Conservation (phyloP, 1,140 invertebrate genomes). For the Nephotettix cincticeps region DNA sequence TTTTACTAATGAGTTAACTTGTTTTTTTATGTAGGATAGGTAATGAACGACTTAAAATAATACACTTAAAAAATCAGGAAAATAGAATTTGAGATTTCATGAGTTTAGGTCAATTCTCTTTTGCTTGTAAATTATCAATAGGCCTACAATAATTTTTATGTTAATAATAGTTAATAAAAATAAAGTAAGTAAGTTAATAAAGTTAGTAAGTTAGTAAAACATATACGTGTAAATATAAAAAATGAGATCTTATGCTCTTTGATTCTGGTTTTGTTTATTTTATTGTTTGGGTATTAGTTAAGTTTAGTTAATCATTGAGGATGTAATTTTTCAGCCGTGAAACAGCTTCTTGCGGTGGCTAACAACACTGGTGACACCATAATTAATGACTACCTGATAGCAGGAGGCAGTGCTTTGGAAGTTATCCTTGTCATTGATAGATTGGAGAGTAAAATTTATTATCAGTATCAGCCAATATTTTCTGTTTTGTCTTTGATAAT, state of each 20-base stretch:
- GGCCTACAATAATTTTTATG: not conserved
- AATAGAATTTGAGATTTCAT: not conserved
- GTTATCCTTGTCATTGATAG: not conserved
- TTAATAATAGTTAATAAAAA: too few relatives aligned
- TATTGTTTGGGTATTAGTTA: not conserved
- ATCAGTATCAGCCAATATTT: conserved; percentile 1
- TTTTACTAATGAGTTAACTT: not conserved
- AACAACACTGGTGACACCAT: not conserved
- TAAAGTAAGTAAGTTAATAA: too few relatives aligned
- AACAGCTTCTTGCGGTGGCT: not conserved
- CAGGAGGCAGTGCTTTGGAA: not conserved
- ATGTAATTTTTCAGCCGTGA: not conserved
- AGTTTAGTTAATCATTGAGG: too few relatives aligned
- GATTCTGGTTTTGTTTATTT: too few relatives aligned
- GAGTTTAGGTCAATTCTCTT: not conserved
- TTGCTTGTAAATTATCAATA: not conserved
- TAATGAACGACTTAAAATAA: not conserved
- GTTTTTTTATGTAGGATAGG: not conserved
- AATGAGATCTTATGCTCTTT: too few relatives aligned
- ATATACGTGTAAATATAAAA: not conserved
- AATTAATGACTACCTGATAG: not conserved
- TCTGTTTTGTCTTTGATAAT: not conserved
- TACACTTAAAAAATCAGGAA: not conserved
- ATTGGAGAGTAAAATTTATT: conserved; percentile 1
- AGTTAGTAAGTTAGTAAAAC: not conserved